A percentile compares a stretch with the other conserved stretches of the same genome.
phyloP scores from a whole-genome alignment of 2,888 invertebrate genomes.

The Drosophila niveifrons region DNA sequence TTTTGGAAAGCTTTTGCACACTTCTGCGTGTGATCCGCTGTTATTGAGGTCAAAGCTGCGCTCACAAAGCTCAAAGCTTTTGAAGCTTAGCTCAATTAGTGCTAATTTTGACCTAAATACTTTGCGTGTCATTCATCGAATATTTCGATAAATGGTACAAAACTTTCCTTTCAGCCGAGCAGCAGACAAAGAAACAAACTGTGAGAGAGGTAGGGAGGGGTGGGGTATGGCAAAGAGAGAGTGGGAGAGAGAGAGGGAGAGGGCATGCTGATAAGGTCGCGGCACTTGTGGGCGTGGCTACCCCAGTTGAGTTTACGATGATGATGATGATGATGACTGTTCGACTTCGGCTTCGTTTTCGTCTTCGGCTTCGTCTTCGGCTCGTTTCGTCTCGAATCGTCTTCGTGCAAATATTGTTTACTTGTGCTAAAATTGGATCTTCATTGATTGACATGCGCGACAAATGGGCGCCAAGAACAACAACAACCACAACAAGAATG shows the following conservation, averaged over 20 bases:
- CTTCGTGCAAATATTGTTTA: constrained; percentile 74
- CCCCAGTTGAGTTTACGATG: constrained; percentile 31
- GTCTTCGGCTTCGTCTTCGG: constrained; percentile 9
- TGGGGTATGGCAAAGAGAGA: not conserved
- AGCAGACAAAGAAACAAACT: not conserved
- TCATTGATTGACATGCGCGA: constrained; percentile 77
- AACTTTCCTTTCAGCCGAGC: constrained; percentile 23
- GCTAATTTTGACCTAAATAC: constrained; percentile 21
- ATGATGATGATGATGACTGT: constrained; percentile 23
- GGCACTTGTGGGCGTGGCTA: constrained; percentile 35
- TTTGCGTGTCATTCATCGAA: constrained; percentile 16
- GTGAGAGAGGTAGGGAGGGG: not conserved
- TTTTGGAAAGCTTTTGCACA: constrained; percentile 1
- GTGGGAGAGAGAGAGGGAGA: constrained; percentile 12
- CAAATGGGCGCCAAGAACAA: constrained; percentile 63
- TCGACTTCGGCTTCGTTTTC: constrained; percentile 6
- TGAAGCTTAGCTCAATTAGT: constrained; percentile 7
- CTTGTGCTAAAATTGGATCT: constrained; percentile 81
- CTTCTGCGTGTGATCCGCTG: not conserved
- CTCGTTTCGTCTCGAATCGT: not conserved
- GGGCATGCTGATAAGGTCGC: constrained; percentile 30
- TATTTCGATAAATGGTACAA: constrained; percentile 9
- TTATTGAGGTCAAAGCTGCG: constrained; percentile 18
- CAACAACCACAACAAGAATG: constrained; percentile 17
- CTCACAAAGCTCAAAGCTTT: constrained; percentile 5